A percentile compares a stretch with the other conserved stretches of the same genome.
These are phyloP conservation scores for Cotesia congregata DNA, from an alignment of 2,888 invertebrate species.

Conservation along the genomic window DNA sequence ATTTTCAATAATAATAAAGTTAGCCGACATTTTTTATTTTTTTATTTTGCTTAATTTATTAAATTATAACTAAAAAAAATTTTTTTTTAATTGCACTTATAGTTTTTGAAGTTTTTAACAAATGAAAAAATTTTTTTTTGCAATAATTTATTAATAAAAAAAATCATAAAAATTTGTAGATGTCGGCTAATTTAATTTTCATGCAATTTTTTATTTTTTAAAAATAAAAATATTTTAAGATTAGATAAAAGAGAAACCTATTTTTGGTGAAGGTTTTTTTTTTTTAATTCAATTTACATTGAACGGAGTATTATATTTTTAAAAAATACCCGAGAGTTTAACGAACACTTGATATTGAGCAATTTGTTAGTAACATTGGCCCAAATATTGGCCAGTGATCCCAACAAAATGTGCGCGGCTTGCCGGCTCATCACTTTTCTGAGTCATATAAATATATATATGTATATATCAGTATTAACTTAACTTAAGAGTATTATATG, in stretches of 20 bases:
- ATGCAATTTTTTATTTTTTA: no score
- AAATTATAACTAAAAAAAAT: no score
- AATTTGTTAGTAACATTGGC: slow-evolving; percentile 63
- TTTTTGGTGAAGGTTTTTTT: background rate
- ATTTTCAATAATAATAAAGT: no score
- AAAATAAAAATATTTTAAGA: background rate
- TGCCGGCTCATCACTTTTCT: slow-evolving; percentile 43
- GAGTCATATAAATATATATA: slow-evolving; percentile 32
- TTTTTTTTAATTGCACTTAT: no score
- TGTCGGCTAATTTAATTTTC: no score
- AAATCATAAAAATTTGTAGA: no score
- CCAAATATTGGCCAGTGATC: slow-evolving; percentile 66
- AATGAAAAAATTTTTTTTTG: no score
- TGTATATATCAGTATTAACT: background rate
- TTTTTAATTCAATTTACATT: background rate
- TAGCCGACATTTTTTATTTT: no score
- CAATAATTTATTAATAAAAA: no score
- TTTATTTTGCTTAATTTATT: no score
- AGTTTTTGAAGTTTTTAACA: no score
- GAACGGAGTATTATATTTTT: background rate
- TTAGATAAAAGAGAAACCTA: background rate
- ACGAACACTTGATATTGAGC: slow-evolving; percentile 29
- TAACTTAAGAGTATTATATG: slow-evolving; percentile 13
- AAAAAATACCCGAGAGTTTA: slow-evolving; percentile 4
- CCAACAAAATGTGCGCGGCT: slow-evolving; percentile 41